phyloP scores from a whole-genome alignment of 2,113 vertebrate species.

The Pterocles burchelli region DNA sequence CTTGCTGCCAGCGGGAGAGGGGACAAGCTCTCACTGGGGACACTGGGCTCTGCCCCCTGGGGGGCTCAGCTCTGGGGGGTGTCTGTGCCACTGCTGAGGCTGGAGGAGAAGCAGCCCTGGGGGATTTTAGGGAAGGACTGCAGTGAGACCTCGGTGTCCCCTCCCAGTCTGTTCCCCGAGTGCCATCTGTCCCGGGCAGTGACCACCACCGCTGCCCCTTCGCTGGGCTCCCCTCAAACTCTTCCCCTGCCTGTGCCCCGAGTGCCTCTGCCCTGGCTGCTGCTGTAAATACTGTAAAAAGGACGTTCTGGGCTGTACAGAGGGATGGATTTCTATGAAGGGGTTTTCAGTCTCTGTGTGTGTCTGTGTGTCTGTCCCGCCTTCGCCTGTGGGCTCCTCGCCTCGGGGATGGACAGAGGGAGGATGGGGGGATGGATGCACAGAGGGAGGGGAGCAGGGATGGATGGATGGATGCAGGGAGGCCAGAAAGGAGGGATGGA shows the following conservation, averaged over 20 bases:
- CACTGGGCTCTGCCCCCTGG: accelerated
- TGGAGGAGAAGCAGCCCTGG: background rate
- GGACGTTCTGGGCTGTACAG: background rate
- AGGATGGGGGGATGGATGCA: background rate
- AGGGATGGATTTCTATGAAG: background rate
- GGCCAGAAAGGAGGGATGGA: background rate
- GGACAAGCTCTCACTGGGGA: background rate
- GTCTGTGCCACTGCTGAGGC: background rate
- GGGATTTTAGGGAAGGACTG: background rate
- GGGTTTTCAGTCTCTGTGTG: background rate
- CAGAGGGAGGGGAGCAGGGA: background rate
- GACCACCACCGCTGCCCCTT: background rate
- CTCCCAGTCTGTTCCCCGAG: accelerated
- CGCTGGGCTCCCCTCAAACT: background rate
- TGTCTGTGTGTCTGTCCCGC: background rate
- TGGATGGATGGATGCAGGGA: background rate
- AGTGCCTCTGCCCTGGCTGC: background rate
- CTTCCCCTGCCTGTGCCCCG: background rate
- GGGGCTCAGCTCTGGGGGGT: background rate
- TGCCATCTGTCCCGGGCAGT: background rate
- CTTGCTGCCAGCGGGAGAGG: accelerated
- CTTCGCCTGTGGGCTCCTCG: background rate
- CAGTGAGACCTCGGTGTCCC: background rate
- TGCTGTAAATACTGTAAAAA: slow-evolving; percentile 45
- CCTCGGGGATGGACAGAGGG: no score